Conservation (phyloP, 2,797 vertebrate species). For the Schizopygopsis pylzovi region DNA sequence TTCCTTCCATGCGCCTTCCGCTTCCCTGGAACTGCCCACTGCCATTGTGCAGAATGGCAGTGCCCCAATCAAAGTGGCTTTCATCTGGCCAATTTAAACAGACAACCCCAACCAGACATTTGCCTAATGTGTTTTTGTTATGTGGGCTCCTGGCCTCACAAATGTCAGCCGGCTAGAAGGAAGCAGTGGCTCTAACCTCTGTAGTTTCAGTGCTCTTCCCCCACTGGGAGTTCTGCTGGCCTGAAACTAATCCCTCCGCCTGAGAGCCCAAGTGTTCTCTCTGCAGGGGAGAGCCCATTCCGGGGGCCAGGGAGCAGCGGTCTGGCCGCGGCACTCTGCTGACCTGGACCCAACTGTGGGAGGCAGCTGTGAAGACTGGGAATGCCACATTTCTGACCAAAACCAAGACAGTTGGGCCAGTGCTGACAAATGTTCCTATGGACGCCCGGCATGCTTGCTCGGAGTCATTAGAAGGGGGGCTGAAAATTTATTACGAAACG, state of each 20-base stretch:
- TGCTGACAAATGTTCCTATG: constrained; percentile 75
- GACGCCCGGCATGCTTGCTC: constrained; percentile 41
- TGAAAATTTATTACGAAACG: constrained; percentile 81
- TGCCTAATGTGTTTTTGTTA: constrained; percentile 87
- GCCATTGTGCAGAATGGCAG: constrained; percentile 72
- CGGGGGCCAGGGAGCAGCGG: constrained; percentile 62
- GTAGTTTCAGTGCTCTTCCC: constrained; percentile 68
- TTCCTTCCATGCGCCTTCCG: constrained; percentile 37
- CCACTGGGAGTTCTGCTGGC: constrained; percentile 68
- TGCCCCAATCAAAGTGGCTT: constrained; percentile 77
- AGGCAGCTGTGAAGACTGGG: constrained; percentile 78
- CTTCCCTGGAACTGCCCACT: constrained; percentile 62
- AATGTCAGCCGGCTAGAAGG: constrained; percentile 78
- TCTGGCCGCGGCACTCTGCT: constrained; percentile 66
- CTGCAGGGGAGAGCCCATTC: constrained; percentile 61
- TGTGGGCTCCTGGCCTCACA: constrained; percentile 81
- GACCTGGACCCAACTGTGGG: constrained; percentile 75
- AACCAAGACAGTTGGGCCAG: constrained; percentile 73
- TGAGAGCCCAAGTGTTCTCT: constrained; percentile 39
- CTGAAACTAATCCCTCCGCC: constrained; percentile 67
- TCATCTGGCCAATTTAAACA: constrained; percentile 84
- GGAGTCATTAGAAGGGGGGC: constrained; percentile 72
- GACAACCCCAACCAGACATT: constrained; percentile 83
- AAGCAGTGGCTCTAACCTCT: constrained; percentile 72
- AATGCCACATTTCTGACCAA: constrained; percentile 78